Base-by-base conservation (phyloP, 92 coral and sea anemone genomes). In the Epizoanthus illoricatus region DNA sequence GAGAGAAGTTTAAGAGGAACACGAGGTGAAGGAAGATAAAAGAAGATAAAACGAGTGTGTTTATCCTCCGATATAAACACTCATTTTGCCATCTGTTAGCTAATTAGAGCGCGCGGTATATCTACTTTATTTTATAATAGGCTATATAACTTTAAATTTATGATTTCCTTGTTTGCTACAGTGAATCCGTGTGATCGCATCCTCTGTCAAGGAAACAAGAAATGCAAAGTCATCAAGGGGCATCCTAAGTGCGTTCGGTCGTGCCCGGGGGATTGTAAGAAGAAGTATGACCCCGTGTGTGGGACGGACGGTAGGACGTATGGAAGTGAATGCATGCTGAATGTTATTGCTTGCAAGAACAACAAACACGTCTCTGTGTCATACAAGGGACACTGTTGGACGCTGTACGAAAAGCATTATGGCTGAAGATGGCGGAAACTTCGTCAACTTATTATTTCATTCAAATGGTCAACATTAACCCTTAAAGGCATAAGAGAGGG, bases 241-340 rank as follows among this genome's bases (percentile, higher is more conserved):
- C 75, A 19, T 5, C 55, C 75, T 54, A 42, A 9, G 36, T 70
- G 75, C 21, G 7, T 65, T 65, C 43, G 28, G 0, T 33, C 40
- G 19, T 70, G 75, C 11, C 75, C 24, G 1, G 23, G 13, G 57
- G 23, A 2, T 2, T 70, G 75, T 54, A 52, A 52, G 15, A 41
- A 17, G 33, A 41, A 5, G 56, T 4, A 17, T 6, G 20, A 17
- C 13, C 57, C 55, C 5, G 75, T 70, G 3, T 70, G 75, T 11
- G 75, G 75, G 7, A 39, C 59, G 55, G 75, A 42, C 23, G 75
- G 58, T n/a, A 52, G 58, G 45, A 43, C 57, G 28, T 70, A 70
- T 21, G 57, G 55, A 5, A 70, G 40, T 54, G 75, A 42, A 7
- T 70, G 75, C 75, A 41, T 16, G 75, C 75, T 70, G 24, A 10